Evolutionary conservation across 1,140 invertebrate genomes (phyloP), one percentile per base, ranked within the genome.

Genomic region (Euwallacea fornicatus): DNA sequence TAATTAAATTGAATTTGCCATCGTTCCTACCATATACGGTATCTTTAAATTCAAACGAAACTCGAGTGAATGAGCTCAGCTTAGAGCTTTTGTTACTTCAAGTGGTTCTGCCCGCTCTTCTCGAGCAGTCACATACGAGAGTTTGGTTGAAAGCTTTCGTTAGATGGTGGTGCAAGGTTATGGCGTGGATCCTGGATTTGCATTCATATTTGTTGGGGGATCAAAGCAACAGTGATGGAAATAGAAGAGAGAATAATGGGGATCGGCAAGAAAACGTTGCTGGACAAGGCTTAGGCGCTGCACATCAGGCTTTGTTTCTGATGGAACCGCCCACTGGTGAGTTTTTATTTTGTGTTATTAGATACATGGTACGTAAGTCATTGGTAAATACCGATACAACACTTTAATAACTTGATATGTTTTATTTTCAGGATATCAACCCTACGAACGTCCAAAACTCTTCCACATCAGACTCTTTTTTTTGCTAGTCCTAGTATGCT

Each of bases 71-170:
- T 82, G 97, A 99, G 83, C 84, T 98, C 0, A 98, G 96, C 7
- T 83, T 99, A 71, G 97, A 99, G 80, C 82, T 99, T 41, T 82
- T 99, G 6, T 82, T 99, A 6, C 83, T 99, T n/a, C 96, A 98
- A 85, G 95, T 98, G 15, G 94, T 99, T 41, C 84, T 99, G 53
- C 97, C 97, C 7, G 96, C 97, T 0, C 84, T 99, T 55, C 83
- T 99, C 47, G 97, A 99, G 80, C 97, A 99, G 82, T 94, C 94
- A 0, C 95, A 99, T 78, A 97, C 96, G 0, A 85, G 96, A 7
- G 91, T 90, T 0, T 98, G 96, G 94, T 81, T 99, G 11, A 98
- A 98, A 82, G 87, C 88, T 9, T 80, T 95, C 1, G 88, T 99
- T 0, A 86, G 91, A 6, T 86, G 89, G 44, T 99, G 98, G 98